phyloP scores from a whole-genome alignment of 2,113 vertebrate genomes.

The Perca fluviatilis region DNA sequence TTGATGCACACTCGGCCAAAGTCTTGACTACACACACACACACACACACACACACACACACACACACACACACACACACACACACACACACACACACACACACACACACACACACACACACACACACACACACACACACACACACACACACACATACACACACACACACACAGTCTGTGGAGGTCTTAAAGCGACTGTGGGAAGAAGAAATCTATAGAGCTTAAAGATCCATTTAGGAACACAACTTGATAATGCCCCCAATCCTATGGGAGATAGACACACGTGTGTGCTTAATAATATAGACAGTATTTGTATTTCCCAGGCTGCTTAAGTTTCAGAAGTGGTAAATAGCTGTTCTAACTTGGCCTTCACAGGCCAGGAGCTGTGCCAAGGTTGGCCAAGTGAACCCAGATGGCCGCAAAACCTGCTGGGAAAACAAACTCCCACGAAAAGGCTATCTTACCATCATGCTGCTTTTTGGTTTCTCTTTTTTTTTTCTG shows the following conservation, averaged over 20 bases:
- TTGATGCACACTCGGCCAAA: conserved; percentile 69
- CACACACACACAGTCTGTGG: conserved; percentile 20
- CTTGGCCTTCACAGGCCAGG: conserved; percentile 57
- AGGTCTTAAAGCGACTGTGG: conserved; percentile 39
- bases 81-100: too few relatives aligned
- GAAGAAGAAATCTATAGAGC: conserved; percentile 17
- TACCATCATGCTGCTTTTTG: not conserved
- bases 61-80: too few relatives aligned
- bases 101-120: too few relatives aligned
- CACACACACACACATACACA: conserved; percentile 12
- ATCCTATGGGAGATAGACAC: conserved; percentile 37
- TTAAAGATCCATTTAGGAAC: conserved; percentile 34
- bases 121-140: not conserved
- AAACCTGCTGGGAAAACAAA: conserved; percentile 66
- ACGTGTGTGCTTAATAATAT: conserved; percentile 40
- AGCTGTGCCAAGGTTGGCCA: conserved; percentile 66
- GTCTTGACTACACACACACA: conserved; percentile 36
- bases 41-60: too few relatives aligned
- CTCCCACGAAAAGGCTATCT: conserved; percentile 29
- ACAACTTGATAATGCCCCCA: conserved; percentile 27
- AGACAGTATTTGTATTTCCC: conserved; percentile 51
- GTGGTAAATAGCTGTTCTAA: conserved; percentile 65
- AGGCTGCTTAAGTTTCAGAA: conserved; percentile 68
- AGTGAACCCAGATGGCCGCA: conserved; percentile 79
- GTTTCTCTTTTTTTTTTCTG: not conserved